These are phyloP conservation scores for Erebia epiphron DNA, from an alignment of 2,888 invertebrate species.

Conservation along the genomic window DNA sequence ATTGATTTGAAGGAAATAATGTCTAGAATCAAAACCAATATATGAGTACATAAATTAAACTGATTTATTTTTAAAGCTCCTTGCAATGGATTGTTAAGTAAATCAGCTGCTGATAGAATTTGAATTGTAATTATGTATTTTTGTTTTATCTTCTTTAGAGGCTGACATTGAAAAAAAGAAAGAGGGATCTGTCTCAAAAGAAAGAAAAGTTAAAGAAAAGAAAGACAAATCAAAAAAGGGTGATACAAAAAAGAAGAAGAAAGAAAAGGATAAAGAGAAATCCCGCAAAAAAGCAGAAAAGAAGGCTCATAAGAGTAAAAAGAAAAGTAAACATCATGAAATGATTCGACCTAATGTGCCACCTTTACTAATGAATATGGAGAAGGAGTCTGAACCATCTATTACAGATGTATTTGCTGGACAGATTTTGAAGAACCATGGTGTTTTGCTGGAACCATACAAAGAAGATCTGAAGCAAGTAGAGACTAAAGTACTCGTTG, in stretches of 20 bases:
- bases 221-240: slow-evolving; percentile 69
- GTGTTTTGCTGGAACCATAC: slow-evolving; percentile 59
- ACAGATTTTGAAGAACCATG: slow-evolving; percentile 82
- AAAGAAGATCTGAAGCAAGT: slow-evolving; percentile 56
- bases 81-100: no score
- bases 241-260: slow-evolving; percentile 72
- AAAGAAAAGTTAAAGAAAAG: slow-evolving; percentile 71
- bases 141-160: slow-evolving; percentile 47
- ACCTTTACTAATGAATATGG: slow-evolving; percentile 74
- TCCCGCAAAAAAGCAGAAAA: slow-evolving; percentile 66
- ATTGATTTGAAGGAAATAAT: no score
- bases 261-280: slow-evolving; percentile 65
- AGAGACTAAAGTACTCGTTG: slow-evolving; percentile 55
- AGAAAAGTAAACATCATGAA: slow-evolving; percentile 70
- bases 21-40: no score
- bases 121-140: no score
- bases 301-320: slow-evolving; percentile 73
- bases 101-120: no score
- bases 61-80: no score
- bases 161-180: slow-evolving; percentile 57
- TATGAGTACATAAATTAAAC: no score
- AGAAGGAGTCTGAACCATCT: slow-evolving; percentile 78
- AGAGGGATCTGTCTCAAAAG: slow-evolving; percentile 70
- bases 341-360: slow-evolving; percentile 75
- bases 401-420: slow-evolving; percentile 86